Evolutionary conservation across 2,113 vertebrate species (phyloP).

Genomic region (Thymallus thymallus): DNA sequence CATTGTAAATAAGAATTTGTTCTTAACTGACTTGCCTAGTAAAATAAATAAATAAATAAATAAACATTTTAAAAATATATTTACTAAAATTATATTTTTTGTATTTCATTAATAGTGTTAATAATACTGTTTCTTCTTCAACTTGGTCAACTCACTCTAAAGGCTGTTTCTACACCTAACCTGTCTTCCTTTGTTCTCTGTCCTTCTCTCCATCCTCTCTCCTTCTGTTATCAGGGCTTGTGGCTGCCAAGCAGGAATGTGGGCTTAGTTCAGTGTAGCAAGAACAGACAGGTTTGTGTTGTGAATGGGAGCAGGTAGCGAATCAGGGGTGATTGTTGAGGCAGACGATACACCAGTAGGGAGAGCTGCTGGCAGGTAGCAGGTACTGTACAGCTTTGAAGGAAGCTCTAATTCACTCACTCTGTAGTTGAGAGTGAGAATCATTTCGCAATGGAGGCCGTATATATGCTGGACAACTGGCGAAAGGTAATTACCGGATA

Average conservation of each 20-base stretch:
- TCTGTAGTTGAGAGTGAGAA: conserved; percentile 5
- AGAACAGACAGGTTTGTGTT: conserved; percentile 70
- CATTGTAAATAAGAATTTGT: no score
- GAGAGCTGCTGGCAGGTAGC: conserved; percentile 1
- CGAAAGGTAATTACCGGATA: conserved; percentile 55
- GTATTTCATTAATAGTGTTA: not conserved
- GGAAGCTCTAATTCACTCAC: conserved; percentile 1
- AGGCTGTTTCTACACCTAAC: no score
- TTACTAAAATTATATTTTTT: no score
- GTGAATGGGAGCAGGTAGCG: conserved; percentile 40
- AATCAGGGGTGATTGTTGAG: conserved; percentile 21
- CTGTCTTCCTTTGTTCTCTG: not conserved
- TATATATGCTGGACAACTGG: conserved; percentile 57
- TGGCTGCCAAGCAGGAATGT: conserved; percentile 68
- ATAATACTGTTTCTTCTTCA: no score
- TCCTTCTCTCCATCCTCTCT: conserved; percentile 14
- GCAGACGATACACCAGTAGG: conserved; percentile 8
- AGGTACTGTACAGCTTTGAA: not conserved
- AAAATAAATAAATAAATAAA: no score
- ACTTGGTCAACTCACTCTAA: not conserved
- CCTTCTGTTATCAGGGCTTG: conserved; percentile 53
- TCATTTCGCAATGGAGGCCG: conserved; percentile 53
- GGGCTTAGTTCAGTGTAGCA: conserved; percentile 58
- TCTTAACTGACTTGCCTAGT: no score
- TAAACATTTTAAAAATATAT: no score